Evolutionary conservation across 2,113 vertebrate genomes (phyloP), one percentile per base, ranked within the genome.

Genomic region (Centropus unirufus): DNA sequence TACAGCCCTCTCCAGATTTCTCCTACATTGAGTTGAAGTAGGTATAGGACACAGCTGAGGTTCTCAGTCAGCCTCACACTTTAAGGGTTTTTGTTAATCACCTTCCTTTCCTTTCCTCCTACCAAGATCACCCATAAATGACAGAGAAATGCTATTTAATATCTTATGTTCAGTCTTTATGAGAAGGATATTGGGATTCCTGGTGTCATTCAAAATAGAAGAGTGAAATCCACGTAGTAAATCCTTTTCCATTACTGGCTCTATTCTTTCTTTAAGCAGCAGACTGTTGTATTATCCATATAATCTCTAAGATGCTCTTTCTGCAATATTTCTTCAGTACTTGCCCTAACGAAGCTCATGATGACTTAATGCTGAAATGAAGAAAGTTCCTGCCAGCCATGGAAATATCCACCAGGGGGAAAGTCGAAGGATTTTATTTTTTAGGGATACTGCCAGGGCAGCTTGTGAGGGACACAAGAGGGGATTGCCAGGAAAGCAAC

Each of bases 1-100:
- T 90, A 90, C 94, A 93, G 57, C 63, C 64, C 57, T 87, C 89
- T 91, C 32, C 55, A 89, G 64, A 92, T 78, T 90, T 89, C 44
- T 76, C 68, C 64, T 75, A 66, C 73, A 13, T 13, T 89, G 89
- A 68, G 68, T 66, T 96, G 92, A 83, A 93, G 83, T 83, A 90
- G 83, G 83, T 95, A 75, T 47, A 87, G 69, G 80, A 90, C 64
- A 75, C 68, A 87, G 85, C 80, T 89, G 91, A 73, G 86, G 80
- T 40, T 91, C 44, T 89, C 61, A 93, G 61, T 66, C 80, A 93
- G 73, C 23, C 86, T 95, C 73, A 90, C 47, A 57, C 80, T 94
- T 92, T 75, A 61, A 87, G 66, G 61, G 57, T 61, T 70, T 86
- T 63, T 81, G 76, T 61, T 93, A 92, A 90, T 90, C 3, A 1